Conservation (phyloP, 2,888 invertebrate genomes). For the Campopleginae sp. region DNA sequence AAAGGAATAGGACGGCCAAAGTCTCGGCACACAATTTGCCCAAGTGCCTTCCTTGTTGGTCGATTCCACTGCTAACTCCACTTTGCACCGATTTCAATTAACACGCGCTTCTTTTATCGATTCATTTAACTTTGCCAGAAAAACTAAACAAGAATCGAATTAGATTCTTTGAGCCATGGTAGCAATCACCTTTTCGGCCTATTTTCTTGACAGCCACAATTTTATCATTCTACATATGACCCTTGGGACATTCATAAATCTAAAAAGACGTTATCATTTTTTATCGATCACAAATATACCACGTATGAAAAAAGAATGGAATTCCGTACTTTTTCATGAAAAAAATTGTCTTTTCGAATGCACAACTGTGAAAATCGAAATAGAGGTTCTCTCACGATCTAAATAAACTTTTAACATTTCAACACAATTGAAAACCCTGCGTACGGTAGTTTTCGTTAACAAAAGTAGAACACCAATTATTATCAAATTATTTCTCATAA, state of each 20-base stretch:
- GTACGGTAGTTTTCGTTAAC: not conserved
- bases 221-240: too few relatives aligned
- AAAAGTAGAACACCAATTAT: not conserved
- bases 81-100: conserved; percentile 73
- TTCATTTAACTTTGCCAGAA: conserved; percentile 2
- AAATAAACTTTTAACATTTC: not conserved
- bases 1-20: conserved; percentile 78
- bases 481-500: not conserved
- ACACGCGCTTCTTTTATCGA: not conserved
- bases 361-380: not conserved
- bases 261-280: not conserved
- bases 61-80: conserved; percentile 79
- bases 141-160: conserved; percentile 6
- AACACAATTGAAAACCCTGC: not conserved
- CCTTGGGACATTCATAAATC: not conserved
- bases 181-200: not conserved
- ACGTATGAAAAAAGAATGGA: not conserved
- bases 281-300: not conserved
- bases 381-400: not conserved
- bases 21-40: conserved; percentile 83
- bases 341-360: not conserved
- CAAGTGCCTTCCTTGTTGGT: conserved; percentile 83
- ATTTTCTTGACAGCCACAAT: too few relatives aligned
- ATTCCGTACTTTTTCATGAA: conserved; percentile 2
- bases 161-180: not conserved